Evolutionary conservation across 1,140 invertebrate genomes (phyloP).

Genomic region (Thereuonema tuberculata): DNA sequence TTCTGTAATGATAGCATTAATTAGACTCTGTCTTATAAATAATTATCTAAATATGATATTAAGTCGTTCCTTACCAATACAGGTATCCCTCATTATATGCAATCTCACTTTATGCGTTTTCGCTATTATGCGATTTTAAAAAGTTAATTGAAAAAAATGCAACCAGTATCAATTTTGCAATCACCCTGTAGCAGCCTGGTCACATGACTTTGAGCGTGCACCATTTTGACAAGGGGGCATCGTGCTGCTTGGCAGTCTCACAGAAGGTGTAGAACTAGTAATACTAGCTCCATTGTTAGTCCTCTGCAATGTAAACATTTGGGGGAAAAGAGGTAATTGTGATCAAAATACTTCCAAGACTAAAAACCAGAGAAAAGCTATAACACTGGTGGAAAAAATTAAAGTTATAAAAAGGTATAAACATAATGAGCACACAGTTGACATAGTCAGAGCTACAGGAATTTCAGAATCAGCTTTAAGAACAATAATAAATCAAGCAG

Average conservation of each 20-base stretch:
- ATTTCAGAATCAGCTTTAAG: conserved; percentile 7
- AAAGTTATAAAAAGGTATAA: conserved; percentile 4
- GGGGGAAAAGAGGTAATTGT: background rate
- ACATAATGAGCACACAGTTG: background rate
- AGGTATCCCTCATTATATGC: no score
- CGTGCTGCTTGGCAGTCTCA: background rate
- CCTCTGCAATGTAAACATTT: background rate
- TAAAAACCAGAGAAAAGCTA: background rate
- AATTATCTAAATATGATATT: no score
- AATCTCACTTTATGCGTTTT: no score
- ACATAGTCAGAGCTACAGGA: conserved; percentile 1
- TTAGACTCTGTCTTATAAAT: no score
- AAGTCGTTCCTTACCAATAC: no score
- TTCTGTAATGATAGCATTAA: no score
- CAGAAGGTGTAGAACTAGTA: background rate
- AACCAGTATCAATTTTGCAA: no score
- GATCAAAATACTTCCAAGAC: background rate
- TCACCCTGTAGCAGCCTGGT: background rate
- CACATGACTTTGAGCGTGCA: background rate
- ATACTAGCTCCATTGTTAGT: background rate
- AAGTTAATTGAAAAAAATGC: no score
- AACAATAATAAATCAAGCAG: conserved; percentile 3
- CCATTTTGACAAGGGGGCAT: background rate
- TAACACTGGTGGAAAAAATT: conserved; percentile 1
- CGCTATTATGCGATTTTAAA: no score